These are phyloP conservation scores for Leptinotarsa juncta DNA, from an alignment of 2,888 invertebrate genomes.

Conservation along the genomic window DNA sequence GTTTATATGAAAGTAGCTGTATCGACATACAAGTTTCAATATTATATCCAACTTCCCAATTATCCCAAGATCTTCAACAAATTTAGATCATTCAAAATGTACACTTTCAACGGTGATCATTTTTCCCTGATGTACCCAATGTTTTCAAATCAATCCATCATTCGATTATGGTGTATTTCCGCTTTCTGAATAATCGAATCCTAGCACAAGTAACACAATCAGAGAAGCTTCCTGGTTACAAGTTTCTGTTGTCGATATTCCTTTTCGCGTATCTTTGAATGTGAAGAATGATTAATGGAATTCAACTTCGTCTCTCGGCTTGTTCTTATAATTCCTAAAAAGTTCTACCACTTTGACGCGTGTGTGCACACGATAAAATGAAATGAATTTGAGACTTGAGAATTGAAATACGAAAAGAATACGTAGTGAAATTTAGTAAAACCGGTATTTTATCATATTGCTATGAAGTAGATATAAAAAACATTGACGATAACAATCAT, in stretches of 20 bases:
- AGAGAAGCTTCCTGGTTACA: neutral
- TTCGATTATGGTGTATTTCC: slow-evolving; percentile 12
- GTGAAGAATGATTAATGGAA: slow-evolving; percentile 54
- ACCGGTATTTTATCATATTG: too few relatives aligned
- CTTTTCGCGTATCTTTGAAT: slow-evolving; percentile 25
- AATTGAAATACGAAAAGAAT: neutral
- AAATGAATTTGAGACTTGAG: neutral
- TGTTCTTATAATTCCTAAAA: neutral
- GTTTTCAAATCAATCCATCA: neutral
- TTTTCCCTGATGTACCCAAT: neutral
- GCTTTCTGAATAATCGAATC: slow-evolving; percentile 1
- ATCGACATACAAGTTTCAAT: too few relatives aligned
- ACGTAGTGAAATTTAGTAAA: too few relatives aligned
- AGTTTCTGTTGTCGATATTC: slow-evolving; percentile 10
- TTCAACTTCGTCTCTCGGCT: slow-evolving; percentile 45
- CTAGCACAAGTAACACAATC: slow-evolving; percentile 13
- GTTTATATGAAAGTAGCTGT: too few relatives aligned
- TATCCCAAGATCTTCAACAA: neutral
- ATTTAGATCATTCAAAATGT: too few relatives aligned
- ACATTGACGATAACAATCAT: too few relatives aligned
- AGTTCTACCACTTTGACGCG: neutral
- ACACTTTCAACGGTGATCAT: too few relatives aligned
- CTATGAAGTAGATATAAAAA: too few relatives aligned
- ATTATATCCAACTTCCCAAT: too few relatives aligned
- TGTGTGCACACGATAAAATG: neutral